Evolutionary conservation across 2,113 vertebrate species (phyloP), one percentile per base, ranked within the genome.

Genomic region (Hemiscyllium ocellatum): DNA sequence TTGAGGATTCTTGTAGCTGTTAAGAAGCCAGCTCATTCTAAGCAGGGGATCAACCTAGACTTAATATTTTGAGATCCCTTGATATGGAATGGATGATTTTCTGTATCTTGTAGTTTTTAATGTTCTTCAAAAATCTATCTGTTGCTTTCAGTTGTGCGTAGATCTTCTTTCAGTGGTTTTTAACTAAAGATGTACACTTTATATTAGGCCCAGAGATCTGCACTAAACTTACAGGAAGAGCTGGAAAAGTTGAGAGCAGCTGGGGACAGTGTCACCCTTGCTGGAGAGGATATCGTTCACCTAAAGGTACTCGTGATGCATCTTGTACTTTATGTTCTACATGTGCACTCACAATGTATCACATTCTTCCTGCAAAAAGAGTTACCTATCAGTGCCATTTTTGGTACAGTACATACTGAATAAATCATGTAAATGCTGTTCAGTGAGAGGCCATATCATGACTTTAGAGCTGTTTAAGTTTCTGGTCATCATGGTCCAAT

Each of bases 201-300:
- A 50, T 19, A 29, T 56, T 95, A 99, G 99, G 98, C 98, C 65
- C 98, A 98, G 97, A 98, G 95, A 52, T 97, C 97, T 0, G 97
- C 97, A 0, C 95, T 97, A 94, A 97, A 97, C 87, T 97, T 99
- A 96, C 98, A 99, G 96, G 97, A 97, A 87, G 98, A 99, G 96
- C 96, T 99, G 96, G 98, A 99, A 96, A 97, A 98, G 85, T 97
- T 99, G 95, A 98, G 97, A 33, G 96, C 96, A 83, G 96, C 97
- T 61, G 97, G 97, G 50, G 97, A 98, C 0, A 78, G 96, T 0
- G 96, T 96, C 15, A 96, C 97, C 96, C 96, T 97, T 1, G 97
- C 97, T 24, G 96, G 96, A 0, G 98, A 98, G 90, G 98, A 98
- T 78, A 96, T 97, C 12, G 94, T 96, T 20, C 97, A 98, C 95